Percentiles rank a stretch among this genome's conserved stretches.
Conservation (phyloP, 35 echinoderm and acorn worm species). For the Stichopus chloronotus region DNA sequence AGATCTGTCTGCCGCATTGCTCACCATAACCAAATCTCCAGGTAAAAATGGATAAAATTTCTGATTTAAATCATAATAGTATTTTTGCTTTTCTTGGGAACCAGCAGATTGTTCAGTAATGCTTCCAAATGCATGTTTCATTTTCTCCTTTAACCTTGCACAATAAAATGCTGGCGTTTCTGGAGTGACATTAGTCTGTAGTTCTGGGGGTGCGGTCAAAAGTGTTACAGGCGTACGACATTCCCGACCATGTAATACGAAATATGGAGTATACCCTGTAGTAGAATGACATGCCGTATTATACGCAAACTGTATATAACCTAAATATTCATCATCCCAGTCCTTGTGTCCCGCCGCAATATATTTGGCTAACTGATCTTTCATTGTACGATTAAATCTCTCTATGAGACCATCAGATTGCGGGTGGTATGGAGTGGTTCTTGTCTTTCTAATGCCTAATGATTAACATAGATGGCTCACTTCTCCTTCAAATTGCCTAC, state of each 20-base stretch:
- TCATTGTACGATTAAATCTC: not conserved
- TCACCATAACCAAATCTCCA: not conserved
- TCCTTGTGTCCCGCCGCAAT: not conserved
- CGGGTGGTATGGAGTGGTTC: no score
- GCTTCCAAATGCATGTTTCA: not conserved
- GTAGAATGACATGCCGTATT: constrained; percentile 18
- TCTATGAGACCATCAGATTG: no score
- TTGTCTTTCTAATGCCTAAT: no score
- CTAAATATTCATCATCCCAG: not conserved
- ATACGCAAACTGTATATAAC: not conserved
- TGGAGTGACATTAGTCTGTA: no score
- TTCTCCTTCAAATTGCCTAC: no score
- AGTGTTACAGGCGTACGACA: not conserved
- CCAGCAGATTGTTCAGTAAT: no score
- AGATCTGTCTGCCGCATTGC: no score
- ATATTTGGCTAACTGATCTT: constrained; percentile 24
- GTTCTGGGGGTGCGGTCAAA: no score
- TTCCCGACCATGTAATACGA: not conserved
- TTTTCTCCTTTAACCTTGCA: not conserved
- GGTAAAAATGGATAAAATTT: not conserved
- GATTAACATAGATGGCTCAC: not conserved
- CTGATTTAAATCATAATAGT: not conserved
- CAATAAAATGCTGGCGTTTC: not conserved
- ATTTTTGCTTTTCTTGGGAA: no score
- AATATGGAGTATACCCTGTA: constrained; percentile 17